Evolutionary conservation across 2,113 vertebrate genomes (phyloP), one percentile per base, ranked within the genome.

Genomic region (Hemiscyllium ocellatum): DNA sequence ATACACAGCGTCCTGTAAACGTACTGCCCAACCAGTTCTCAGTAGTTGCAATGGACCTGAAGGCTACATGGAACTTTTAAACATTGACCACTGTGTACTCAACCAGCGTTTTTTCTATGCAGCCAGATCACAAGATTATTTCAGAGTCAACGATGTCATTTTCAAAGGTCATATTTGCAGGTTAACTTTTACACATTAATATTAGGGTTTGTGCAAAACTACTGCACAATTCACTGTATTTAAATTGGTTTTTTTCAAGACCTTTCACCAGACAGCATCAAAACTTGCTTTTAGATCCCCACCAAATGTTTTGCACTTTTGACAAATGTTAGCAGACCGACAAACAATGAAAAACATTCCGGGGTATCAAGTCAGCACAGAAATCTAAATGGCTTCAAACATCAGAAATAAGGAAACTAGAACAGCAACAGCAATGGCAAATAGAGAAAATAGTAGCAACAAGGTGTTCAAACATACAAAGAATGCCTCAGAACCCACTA

Each of bases 141-240:
- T 37, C 85, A 94, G 56, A 78, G 87, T 96, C 85, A 94, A 93
- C 56, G 61, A 29, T 72, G 69, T 95, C 95, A 68, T 96, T 80
- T 52, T 20, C 29, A 86, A 96, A 96, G 95, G 96, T 96, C 96
- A 72, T 17, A 24, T 13, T 61, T 72, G 47, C 69, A 47, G 20
- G 50, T 69, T 80, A 96, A 91, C 83, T 56, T 19, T 80, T 90
- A 24, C 22, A 8, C 10, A 66, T 95, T 52, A 76, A 76, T 80
- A 15, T 68, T 86, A 76, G 12, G 91, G 33, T 61, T 42, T 78
- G 22, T 70, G 72, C 50, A 66, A 91, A 90, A 91, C 96, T 96
- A 95, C 91, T 96, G 86, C 78, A 85, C 95, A 93, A 95, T 96
- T 56, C 61, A 26, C 47, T 52, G 69, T 72, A 95, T 50, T 42